Evolutionary conservation across 2,113 vertebrate species (phyloP).

Genomic region (Callopanchax toddi): DNA sequence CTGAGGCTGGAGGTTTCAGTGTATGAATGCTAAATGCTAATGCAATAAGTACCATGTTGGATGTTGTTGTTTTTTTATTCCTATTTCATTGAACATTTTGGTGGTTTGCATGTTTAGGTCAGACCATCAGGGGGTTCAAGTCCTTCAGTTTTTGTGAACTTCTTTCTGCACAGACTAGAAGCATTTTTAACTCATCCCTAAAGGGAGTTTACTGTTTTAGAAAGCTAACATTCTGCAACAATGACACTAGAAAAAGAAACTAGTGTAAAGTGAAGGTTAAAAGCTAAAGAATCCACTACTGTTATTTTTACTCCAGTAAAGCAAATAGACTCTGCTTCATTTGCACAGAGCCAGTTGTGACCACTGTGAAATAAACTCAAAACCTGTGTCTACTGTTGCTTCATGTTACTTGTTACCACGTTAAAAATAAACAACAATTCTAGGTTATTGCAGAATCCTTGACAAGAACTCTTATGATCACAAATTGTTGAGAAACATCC

Average conservation of each 20-base stretch:
- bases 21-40: slow-evolving; percentile 29
- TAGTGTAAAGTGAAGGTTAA: neutral
- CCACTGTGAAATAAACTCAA: neutral
- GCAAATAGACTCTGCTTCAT: too few species aligned
- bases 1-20: neutral
- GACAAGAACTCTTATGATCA: too few species aligned
- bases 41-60: slow-evolving; percentile 30
- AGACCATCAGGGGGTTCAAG: neutral
- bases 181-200: neutral
- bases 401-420: too few species aligned
- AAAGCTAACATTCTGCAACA: neutral
- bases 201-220: neutral
- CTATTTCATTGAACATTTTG: neutral
- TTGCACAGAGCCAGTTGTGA: too few species aligned
- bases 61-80: neutral
- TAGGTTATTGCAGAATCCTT: too few species aligned
- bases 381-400: too few species aligned
- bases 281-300: neutral
- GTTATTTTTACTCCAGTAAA: neutral
- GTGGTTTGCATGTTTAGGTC: neutral
- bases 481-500: neutral
- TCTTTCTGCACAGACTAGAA: neutral
- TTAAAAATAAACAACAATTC: too few species aligned
- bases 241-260: neutral
- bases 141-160: neutral